Evolutionary conservation across 2,113 vertebrate species (phyloP).

Genomic region (Edolisoma coerulescens): DNA sequence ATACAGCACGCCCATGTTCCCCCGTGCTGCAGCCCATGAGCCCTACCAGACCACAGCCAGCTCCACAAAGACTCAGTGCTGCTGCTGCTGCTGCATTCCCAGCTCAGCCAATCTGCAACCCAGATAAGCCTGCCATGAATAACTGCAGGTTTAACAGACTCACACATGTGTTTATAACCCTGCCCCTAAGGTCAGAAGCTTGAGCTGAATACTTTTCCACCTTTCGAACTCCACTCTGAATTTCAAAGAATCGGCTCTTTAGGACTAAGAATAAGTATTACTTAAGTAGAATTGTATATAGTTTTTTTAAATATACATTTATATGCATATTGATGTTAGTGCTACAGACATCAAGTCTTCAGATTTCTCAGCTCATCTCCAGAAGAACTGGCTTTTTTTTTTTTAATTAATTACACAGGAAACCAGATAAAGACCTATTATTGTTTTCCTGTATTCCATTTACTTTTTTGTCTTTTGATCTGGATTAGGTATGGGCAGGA

Average conservation of each 20-base stretch:
- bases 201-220: not conserved
- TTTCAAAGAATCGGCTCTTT: not conserved
- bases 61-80: not conserved
- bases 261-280: not conserved
- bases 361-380: not conserved
- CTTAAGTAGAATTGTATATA: not conserved
- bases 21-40: rapidly evolving
- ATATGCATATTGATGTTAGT: not conserved
- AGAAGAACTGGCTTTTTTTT: not conserved
- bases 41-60: not conserved
- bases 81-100: not conserved
- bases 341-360: not conserved
- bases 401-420: not conserved
- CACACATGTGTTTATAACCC: slow-evolving; percentile 1
- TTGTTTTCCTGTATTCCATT: not conserved
- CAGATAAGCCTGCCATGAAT: not conserved
- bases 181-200: not conserved
- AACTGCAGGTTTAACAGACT: not conserved
- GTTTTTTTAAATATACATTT: not conserved
- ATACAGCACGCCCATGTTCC: not conserved
- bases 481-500: not conserved
- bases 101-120: not conserved
- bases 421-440: not conserved
- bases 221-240: not conserved
- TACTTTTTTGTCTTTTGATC: not conserved